phyloP scores from a whole-genome alignment of 2,113 vertebrate genomes.

The Rynchops niger region DNA sequence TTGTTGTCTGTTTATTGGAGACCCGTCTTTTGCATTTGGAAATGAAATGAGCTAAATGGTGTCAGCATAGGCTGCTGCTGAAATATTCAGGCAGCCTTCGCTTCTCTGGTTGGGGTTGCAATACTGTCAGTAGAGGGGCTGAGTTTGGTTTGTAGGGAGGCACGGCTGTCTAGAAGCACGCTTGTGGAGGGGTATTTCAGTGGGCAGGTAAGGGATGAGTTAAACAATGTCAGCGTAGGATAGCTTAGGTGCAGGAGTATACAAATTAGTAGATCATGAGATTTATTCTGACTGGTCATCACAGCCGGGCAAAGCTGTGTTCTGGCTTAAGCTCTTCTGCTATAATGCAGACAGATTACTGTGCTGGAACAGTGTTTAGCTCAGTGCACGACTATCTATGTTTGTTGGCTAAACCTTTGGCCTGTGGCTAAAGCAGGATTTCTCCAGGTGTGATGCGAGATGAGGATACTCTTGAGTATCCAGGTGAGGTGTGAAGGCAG shows the following conservation, averaged over 20 bases:
- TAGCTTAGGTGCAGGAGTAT: background rate
- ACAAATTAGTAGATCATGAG: background rate
- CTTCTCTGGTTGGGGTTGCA: background rate
- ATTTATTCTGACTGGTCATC: background rate
- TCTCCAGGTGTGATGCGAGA: background rate
- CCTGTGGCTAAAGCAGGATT: background rate
- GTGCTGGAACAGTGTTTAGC: background rate
- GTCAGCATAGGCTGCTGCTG: background rate
- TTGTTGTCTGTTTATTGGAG: background rate
- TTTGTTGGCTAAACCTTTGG: background rate
- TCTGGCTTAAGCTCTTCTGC: background rate
- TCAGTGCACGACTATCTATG: accelerated
- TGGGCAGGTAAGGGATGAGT: background rate
- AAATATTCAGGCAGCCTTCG: background rate
- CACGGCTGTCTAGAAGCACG: background rate
- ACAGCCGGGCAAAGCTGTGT: background rate
- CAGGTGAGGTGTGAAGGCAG: background rate
- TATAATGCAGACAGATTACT: background rate
- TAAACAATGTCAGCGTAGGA: background rate
- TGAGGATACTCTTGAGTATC: accelerated
- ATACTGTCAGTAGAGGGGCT: accelerated
- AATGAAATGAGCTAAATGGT: background rate
- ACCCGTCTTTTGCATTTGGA: background rate
- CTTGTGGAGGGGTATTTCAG: background rate
- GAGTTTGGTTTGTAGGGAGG: background rate